These are phyloP conservation scores for Microchirus variegatus DNA, from an alignment of 2,797 vertebrate genomes.

Conservation along the genomic window DNA sequence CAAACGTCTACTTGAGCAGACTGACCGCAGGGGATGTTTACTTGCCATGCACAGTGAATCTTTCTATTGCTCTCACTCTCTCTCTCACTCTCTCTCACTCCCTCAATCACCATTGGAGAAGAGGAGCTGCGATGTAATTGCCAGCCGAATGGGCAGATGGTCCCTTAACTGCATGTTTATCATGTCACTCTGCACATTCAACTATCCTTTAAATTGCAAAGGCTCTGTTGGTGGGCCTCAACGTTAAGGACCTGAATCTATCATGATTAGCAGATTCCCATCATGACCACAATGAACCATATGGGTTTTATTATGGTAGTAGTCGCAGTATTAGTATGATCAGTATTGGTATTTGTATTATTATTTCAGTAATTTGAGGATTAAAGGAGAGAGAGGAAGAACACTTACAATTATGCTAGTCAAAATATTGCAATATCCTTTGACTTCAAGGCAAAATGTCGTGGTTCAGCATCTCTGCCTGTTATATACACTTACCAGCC, in stretches of 20 bases:
- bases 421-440: too few relatives aligned
- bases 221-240: constrained; percentile 26
- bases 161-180: constrained; percentile 60
- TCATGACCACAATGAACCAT: constrained; percentile 22
- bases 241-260: constrained; percentile 23
- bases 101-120: constrained; percentile 37
- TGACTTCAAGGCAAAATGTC: too few relatives aligned
- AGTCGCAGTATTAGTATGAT: too few relatives aligned
- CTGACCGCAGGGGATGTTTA: constrained; percentile 20
- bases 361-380: background rate
- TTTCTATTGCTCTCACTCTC: constrained; percentile 15
- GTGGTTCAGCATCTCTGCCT: too few relatives aligned
- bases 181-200: constrained; percentile 49
- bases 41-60: constrained; percentile 28
- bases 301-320: background rate
- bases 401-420: too few relatives aligned
- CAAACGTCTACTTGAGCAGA: constrained; percentile 1
- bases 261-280: constrained; percentile 37
- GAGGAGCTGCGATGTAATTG: constrained; percentile 51
- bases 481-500: constrained; percentile 1
- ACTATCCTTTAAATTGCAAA: constrained; percentile 48
- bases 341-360: constrained; percentile 6
- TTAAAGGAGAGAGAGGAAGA: background rate
- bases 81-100: background rate
- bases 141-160: constrained; percentile 58